phyloP scores from a whole-genome alignment of 2,888 invertebrate genomes.

The Callosobruchus maculatus region DNA sequence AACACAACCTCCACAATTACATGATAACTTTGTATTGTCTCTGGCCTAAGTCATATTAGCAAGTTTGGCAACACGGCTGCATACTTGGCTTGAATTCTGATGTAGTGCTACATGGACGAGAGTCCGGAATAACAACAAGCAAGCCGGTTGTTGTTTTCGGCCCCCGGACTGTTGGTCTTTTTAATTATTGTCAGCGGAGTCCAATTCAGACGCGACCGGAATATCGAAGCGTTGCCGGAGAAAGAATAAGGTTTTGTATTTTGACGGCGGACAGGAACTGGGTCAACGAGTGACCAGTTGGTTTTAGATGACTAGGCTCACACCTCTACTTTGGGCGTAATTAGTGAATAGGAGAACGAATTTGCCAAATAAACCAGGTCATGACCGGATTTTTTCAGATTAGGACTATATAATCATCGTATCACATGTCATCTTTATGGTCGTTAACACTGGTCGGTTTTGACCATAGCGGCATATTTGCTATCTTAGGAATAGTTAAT shows the following conservation, averaged over 20 bases:
- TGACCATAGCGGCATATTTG: no score
- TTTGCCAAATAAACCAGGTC: no score
- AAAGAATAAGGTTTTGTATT: background rate
- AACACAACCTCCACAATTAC: no score
- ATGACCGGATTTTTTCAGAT: no score
- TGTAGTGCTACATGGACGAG: background rate
- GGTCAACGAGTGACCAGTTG: background rate
- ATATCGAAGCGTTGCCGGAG: background rate
- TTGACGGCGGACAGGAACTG: background rate
- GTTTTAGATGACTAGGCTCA: background rate
- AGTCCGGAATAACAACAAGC: background rate
- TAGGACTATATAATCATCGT: no score
- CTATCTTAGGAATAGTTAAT: no score
- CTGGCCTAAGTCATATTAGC: background rate
- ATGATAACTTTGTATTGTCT: background rate
- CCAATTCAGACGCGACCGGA: background rate
- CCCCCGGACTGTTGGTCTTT: background rate
- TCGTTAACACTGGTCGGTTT: no score
- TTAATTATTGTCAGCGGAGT: background rate
- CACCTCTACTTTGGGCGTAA: background rate
- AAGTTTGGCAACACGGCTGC: background rate
- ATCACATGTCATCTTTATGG: no score
- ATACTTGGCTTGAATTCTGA: background rate
- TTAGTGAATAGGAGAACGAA: no score
- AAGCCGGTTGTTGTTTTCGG: background rate